A percentile compares a stretch with the other conserved stretches of the same genome.
Conservation (phyloP, 2,888 invertebrate species). For the Mythimna impura region DNA sequence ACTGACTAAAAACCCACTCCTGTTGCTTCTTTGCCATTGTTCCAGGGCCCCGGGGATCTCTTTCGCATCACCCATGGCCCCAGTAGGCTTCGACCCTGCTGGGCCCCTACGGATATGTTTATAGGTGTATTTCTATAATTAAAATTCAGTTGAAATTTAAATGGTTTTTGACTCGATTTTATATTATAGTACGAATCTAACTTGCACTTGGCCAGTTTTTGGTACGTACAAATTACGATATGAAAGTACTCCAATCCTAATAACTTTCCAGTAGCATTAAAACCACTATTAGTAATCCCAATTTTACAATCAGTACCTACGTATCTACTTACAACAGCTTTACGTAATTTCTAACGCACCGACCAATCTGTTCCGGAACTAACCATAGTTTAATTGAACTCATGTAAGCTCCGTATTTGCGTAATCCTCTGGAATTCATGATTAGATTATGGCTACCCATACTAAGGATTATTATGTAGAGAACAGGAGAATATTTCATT, state of each 20-base stretch:
- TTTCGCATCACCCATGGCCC: too few species aligned
- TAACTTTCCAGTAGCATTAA: neutral
- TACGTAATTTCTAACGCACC: constrained; percentile 41
- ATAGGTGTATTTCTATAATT: too few species aligned
- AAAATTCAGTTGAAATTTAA: too few species aligned
- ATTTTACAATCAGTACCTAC: constrained; percentile 20
- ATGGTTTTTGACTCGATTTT: too few species aligned
- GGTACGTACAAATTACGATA: neutral
- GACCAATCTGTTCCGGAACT: constrained; percentile 54
- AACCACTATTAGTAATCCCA: constrained; percentile 1
- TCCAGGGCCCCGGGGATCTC: too few species aligned
- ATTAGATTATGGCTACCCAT: constrained; percentile 44
- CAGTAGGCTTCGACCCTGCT: too few species aligned
- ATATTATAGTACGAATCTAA: too few species aligned
- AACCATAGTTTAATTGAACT: constrained; percentile 60
- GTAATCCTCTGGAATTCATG: constrained; percentile 59
- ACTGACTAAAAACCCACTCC: too few species aligned
- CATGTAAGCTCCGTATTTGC: constrained; percentile 54
- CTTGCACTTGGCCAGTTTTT: too few species aligned
- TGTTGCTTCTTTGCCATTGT: too few species aligned
- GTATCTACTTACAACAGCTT: constrained; percentile 24
- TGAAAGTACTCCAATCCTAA: neutral
- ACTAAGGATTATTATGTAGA: constrained; percentile 1
- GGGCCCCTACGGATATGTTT: too few species aligned
- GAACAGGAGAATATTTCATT: constrained; percentile 5